Base-by-base conservation (phyloP, 2,797 vertebrate species). In the Silurus lanzhouensis region DNA sequence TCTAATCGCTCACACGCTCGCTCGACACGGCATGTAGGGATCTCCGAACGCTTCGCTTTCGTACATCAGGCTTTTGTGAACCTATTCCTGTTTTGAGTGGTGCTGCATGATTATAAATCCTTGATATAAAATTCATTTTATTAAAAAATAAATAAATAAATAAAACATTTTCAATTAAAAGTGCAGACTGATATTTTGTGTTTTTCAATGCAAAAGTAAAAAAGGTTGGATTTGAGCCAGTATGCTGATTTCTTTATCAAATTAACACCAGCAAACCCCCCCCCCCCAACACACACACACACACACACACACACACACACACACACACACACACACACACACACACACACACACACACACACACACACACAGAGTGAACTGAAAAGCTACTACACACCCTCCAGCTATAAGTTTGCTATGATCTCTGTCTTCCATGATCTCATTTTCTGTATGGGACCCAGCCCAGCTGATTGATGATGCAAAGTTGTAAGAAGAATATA, bases 1-100 rank as follows among this genome's bases (percentile, higher is more conserved):
- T n/a, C 48, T 76, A 85, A 68, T 76, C 19, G 19, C 79, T 38
- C 79, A 76, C 79, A 52, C 80, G 22, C 71, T 22, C 78, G 13
- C 66, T 31, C 38, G 48, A 68, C 66, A 70, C 1, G 10, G 52
- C 75, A 10, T 79, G 66, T 6, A 84, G 27, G 44, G 64, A 55
- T 70, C 44, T 2, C 66, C 22, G 55, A 60, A 31, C 15, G 20
- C 38, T 78, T 60, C 38, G 17, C 1, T 78, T 57, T 61, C 38
- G 38, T 77, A 60, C 75, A 22, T 22, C 48, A 20, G 27, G 27
- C 57, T 20, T 76, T 1, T 38, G 19, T 2, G 31, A 20, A 7
- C n/a, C 25, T 25, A 68, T 55, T 17, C 27, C 0, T 20, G 19
- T 6, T 31, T 70, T 15, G 8, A 44, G 6, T 52, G 31, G 44